phyloP scores from a whole-genome alignment of 2,113 vertebrate species.

The Cariama cristata region DNA sequence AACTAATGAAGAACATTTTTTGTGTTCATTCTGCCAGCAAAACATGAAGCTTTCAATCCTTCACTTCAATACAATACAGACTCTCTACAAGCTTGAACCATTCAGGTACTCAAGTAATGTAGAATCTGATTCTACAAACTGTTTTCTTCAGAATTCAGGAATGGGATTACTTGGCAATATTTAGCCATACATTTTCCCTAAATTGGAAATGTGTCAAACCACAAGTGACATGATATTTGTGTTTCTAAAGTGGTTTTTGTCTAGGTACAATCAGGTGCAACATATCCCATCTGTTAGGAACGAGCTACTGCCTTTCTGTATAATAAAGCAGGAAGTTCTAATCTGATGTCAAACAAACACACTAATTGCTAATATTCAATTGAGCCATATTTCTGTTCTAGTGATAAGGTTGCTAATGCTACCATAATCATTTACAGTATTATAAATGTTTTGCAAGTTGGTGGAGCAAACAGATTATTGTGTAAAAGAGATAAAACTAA shows the following conservation, averaged over 20 bases:
- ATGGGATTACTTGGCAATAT: background rate
- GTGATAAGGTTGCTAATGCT: conserved; percentile 29
- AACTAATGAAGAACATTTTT: background rate
- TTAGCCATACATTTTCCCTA: background rate
- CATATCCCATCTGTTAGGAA: background rate
- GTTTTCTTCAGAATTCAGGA: background rate
- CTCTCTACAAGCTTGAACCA: background rate
- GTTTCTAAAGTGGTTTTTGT: background rate
- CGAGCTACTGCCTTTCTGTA: background rate
- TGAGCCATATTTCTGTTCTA: background rate
- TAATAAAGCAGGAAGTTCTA: background rate
- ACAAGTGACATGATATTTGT: background rate
- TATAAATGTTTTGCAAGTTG: conserved; percentile 21
- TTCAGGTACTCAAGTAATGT: background rate
- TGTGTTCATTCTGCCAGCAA: background rate
- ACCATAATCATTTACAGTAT: background rate
- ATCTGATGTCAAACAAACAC: background rate
- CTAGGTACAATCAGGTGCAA: background rate
- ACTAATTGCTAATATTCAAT: background rate
- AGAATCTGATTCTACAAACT: background rate
- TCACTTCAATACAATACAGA: background rate
- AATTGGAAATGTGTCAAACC: background rate
- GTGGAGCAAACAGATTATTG: conserved; percentile 44
- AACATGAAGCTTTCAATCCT: background rate
- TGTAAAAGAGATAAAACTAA: conserved; percentile 51